Percentiles rank a stretch among this genome's conserved stretches.
These are phyloP conservation scores for Tyrophagus putrescentiae DNA, from an alignment of 1,140 invertebrate genomes.

Conservation along the genomic window DNA sequence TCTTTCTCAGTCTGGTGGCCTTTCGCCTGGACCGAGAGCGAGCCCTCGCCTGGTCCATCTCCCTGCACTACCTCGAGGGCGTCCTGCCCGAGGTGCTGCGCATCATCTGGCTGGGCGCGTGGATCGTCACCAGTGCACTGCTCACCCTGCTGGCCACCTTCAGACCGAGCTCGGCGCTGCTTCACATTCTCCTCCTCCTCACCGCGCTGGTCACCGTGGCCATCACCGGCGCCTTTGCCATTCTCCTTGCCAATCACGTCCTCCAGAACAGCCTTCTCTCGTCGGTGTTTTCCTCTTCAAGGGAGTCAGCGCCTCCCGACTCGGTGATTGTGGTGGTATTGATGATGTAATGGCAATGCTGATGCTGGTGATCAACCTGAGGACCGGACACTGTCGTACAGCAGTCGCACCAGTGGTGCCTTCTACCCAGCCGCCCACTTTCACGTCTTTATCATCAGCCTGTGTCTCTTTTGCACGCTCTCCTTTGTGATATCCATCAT, in stretches of 20 bases:
- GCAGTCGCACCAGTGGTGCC: background rate
- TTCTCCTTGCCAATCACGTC: conserved; percentile 11
- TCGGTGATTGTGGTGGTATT: no score
- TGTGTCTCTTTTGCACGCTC: conserved; percentile 4
- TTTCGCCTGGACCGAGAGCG: background rate
- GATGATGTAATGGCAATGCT: no score
- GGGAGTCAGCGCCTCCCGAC: background rate
- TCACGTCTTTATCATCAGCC: background rate
- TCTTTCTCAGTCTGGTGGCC: conserved; percentile 4
- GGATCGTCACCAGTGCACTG: background rate
- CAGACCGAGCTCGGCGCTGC: background rate
- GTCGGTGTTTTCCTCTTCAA: background rate
- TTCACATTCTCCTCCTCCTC: background rate
- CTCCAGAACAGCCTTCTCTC: background rate
- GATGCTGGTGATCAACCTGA: background rate
- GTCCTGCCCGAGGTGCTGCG: background rate
- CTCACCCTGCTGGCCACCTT: background rate
- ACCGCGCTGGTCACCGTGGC: conserved; percentile 6
- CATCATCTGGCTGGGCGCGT: background rate
- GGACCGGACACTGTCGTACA: background rate
- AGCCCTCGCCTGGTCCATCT: background rate
- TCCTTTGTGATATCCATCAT: conserved; percentile 15
- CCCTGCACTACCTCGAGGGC: background rate
- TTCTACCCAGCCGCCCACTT: background rate
- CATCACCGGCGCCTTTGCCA: conserved; percentile 2